A percentile compares a stretch with the other conserved stretches of the same genome.
phyloP scores from a whole-genome alignment of 1,140 invertebrate species.

The Charaxes varanes region DNA sequence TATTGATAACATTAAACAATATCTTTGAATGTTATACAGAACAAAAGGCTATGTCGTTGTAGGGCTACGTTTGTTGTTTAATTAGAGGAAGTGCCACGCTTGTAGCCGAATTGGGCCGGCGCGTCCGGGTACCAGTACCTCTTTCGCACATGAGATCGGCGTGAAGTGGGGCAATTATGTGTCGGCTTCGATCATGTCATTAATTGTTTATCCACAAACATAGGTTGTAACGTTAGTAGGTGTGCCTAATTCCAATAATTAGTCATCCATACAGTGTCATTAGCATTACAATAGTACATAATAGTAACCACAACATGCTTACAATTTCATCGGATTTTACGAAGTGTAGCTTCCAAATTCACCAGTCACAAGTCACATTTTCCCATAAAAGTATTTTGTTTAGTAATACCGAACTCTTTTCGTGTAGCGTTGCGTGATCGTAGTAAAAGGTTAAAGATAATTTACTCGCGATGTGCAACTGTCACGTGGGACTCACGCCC shows the following conservation, averaged over 20 bases:
- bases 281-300: slow-evolving; percentile 11
- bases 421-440: slow-evolving; percentile 22
- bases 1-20: too few relatives aligned
- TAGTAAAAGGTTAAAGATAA: slow-evolving; percentile 19
- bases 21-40: too few relatives aligned
- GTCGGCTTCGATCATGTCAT: too few relatives aligned
- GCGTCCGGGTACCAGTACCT: too few relatives aligned
- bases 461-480: slow-evolving; percentile 17
- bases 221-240: too few relatives aligned
- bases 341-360: slow-evolving; percentile 17
- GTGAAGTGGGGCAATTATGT: too few relatives aligned
- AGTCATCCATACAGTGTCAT: slow-evolving; percentile 5
- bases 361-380: slow-evolving; percentile 37
- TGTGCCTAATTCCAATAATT: slow-evolving; percentile 3
- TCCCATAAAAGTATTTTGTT: slow-evolving; percentile 21
- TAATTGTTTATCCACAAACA: too few relatives aligned
- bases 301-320: slow-evolving; percentile 21
- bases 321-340: slow-evolving; percentile 27
- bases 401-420: slow-evolving; percentile 10
- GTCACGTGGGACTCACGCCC: slow-evolving; percentile 6
- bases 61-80: too few relatives aligned
- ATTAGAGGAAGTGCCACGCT: too few relatives aligned
- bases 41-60: too few relatives aligned
- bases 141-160: too few relatives aligned
- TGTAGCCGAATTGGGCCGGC: too few relatives aligned